phyloP scores from a whole-genome alignment of 2,797 vertebrate species.

The Australoheros facetus region DNA sequence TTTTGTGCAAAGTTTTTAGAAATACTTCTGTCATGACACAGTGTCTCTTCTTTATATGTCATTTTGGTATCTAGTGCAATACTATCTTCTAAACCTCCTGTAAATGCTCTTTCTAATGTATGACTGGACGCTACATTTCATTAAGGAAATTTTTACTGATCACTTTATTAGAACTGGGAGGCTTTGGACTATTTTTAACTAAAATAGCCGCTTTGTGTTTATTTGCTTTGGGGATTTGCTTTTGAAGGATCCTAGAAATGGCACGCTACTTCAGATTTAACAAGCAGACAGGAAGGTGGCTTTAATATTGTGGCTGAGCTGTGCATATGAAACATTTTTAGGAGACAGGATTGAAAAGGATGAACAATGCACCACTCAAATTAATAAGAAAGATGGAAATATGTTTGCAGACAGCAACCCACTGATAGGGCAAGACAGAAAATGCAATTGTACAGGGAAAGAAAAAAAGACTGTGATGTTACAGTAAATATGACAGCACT shows the following conservation, averaged over 20 bases:
- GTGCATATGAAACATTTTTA: constrained; percentile 7
- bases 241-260: neutral
- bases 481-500: neutral
- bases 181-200: neutral
- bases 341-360: neutral
- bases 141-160: neutral
- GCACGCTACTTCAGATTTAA: neutral
- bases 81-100: neutral
- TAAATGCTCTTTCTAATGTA: neutral
- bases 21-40: neutral
- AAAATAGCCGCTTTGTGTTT: neutral
- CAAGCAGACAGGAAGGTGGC: neutral
- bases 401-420: constrained; percentile 2
- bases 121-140: neutral
- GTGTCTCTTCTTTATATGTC: neutral
- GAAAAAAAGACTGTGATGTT: neutral
- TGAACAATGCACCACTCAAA: neutral
- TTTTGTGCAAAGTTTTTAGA: neutral
- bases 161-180: neutral
- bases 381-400: constrained; percentile 4
- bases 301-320: constrained; percentile 3
- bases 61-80: neutral
- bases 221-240: neutral
- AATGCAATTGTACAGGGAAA: neutral
- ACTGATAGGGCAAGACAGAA: neutral